Conservation (phyloP, 1,140 invertebrate genomes). For the Platyscapa corneri region DNA sequence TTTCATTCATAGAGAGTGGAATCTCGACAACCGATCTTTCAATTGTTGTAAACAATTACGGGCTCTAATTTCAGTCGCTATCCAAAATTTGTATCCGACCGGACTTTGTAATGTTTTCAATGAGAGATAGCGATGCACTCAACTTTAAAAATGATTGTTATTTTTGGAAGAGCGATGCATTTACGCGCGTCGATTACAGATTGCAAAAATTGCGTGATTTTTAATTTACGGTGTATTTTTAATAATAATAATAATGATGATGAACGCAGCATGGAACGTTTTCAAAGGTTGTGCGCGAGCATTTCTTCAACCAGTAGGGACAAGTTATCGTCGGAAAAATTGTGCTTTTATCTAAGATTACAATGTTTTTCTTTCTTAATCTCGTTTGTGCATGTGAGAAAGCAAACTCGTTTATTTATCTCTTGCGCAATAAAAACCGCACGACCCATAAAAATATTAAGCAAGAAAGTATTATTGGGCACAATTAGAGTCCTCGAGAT, state of each 20-base stretch:
- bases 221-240: too few relatives aligned
- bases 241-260: not conserved
- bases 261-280: not conserved
- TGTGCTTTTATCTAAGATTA: not conserved
- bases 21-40: not conserved
- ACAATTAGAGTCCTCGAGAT: not conserved
- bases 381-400: not conserved
- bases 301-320: too few relatives aligned
- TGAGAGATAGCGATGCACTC: not conserved
- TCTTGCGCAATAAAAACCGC: not conserved
- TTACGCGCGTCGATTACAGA: too few relatives aligned
- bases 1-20: not conserved
- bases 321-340: not conserved
- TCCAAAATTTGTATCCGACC: too few relatives aligned
- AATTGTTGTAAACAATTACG: conserved; percentile 3
- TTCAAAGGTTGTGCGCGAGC: not conserved
- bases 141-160: not conserved
- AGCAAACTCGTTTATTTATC: not conserved
- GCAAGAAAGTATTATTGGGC: not conserved
- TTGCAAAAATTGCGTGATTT: too few relatives aligned
- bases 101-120: too few relatives aligned
- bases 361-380: not conserved
- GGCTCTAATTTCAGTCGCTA: too few relatives aligned
- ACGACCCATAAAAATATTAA: not conserved
- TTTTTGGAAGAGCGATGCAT: not conserved